Base-by-base conservation (phyloP, 2,888 invertebrate species). In the Phortica magna region DNA sequence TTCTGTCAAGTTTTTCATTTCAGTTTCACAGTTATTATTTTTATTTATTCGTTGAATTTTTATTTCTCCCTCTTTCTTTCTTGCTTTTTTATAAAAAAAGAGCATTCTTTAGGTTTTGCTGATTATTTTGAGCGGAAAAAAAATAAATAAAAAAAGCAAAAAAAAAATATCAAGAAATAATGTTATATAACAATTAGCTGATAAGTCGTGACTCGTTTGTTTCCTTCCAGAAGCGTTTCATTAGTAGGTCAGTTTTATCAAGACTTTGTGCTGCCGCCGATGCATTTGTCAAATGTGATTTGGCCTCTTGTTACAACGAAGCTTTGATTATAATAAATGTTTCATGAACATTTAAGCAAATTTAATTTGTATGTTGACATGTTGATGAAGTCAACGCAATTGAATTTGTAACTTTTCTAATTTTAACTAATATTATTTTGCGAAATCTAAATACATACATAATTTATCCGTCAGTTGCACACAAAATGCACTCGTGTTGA, bases 161-260 rank as follows among this genome's bases (percentile, higher is more conserved):
- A 48, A 1, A 12, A 48, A 48, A 5, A 2, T 48, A 48, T 12
- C 14, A 48, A 48, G 14, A 48, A 59, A 17, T 17, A 59, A 59
- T 59, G 39, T 65, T 65, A 65, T 65, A 39, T 65, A 65, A 65
- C 65, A 39, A 65, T 39, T 14, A 5, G 14, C 41, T 65, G 65
- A 65, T 65, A 39, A 14, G 39, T 12, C 12, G 7, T 7, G 59
- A 19, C 14, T 48, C 3, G 48, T 0, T 48, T 5, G 48, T 48
- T 48, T 48, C 14, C 48, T 48, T 31, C 2, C 48, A 48, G 5
- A 9, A 48, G 48, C 9, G 48, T 48, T 48, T 48, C 9, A 6
- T 48, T 48, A 48, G 48, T 48, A 14, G 48, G 48, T 48, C 48
- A 48, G 9, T 48, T 48, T 14, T 48, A 48, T 48, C 48, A 48